Evolutionary conservation across 2,113 vertebrate species (phyloP).

Genomic region (Amphiprion ocellaris): DNA sequence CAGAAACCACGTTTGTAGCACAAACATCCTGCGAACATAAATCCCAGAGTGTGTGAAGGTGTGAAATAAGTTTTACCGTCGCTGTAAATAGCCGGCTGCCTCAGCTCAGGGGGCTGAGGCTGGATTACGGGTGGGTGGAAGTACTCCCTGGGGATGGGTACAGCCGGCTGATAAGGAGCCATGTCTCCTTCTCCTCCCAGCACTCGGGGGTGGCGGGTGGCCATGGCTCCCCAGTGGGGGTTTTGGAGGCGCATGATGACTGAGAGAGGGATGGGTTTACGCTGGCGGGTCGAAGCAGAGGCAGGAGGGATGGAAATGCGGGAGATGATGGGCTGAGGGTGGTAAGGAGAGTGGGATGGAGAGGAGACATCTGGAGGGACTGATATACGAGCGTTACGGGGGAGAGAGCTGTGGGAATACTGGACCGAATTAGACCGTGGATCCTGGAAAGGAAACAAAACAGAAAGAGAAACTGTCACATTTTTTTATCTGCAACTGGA

Average conservation of each 20-base stretch:
- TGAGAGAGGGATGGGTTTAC: constrained; percentile 88
- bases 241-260: constrained; percentile 92
- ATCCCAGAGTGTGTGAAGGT: not conserved
- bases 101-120: constrained; percentile 68
- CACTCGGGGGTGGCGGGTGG: constrained; percentile 2
- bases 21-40: not conserved
- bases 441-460: constrained; percentile 63
- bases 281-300: constrained; percentile 62
- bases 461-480: too few relatives aligned
- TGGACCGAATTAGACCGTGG: constrained; percentile 32
- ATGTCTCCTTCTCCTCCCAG: constrained; percentile 43
- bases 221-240: constrained; percentile 67
- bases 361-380: constrained; percentile 77
- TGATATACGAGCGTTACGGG: constrained; percentile 84
- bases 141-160: constrained; percentile 58
- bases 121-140: constrained; percentile 29
- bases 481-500: too few relatives aligned
- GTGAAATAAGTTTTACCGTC: constrained; percentile 74
- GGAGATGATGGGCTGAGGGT: constrained; percentile 85
- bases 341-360: constrained; percentile 69
- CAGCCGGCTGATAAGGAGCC: constrained; percentile 38
- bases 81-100: constrained; percentile 70
- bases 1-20: constrained; percentile 1
- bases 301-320: constrained; percentile 90
- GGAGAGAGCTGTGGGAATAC: constrained; percentile 81